These are phyloP conservation scores for Omphaloscelis lunosa DNA, from an alignment of 2,888 invertebrate genomes.

Conservation along the genomic window DNA sequence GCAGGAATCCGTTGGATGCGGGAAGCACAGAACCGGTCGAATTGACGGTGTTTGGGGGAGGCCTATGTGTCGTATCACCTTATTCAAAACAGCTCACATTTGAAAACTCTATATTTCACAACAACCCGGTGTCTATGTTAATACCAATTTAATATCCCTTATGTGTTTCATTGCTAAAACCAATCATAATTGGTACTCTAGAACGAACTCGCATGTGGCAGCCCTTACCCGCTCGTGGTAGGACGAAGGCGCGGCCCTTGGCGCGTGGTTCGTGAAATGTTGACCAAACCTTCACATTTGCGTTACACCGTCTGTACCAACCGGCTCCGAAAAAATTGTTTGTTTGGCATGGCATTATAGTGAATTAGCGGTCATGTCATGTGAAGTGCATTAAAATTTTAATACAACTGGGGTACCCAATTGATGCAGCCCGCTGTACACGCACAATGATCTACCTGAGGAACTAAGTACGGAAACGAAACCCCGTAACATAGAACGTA, in stretches of 20 bases:
- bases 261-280: slow-evolving; percentile 64
- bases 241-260: slow-evolving; percentile 49
- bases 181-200: not conserved
- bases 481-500: too few species aligned
- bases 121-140: not conserved
- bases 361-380: not conserved
- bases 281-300: slow-evolving; percentile 69
- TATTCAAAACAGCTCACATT: too few species aligned
- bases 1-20: too few species aligned
- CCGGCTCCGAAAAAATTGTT: slow-evolving; percentile 37
- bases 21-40: too few species aligned
- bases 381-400: too few species aligned
- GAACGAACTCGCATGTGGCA: not conserved
- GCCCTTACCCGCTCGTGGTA: slow-evolving; percentile 33
- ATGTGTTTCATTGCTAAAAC: not conserved
- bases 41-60: too few species aligned
- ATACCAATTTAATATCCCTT: not conserved
- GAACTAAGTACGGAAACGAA: too few species aligned
- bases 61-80: too few species aligned
- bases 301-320: slow-evolving; percentile 4
- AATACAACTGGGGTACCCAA: too few species aligned
- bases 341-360: slow-evolving; percentile 25
- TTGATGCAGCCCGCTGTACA: too few species aligned
- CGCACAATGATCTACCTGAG: too few species aligned
- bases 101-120: too few species aligned